Percentiles rank a stretch among this genome's conserved stretches.
Evolutionary conservation across 2,797 vertebrate genomes (phyloP).

Genomic region (Leuciscus waleckii): DNA sequence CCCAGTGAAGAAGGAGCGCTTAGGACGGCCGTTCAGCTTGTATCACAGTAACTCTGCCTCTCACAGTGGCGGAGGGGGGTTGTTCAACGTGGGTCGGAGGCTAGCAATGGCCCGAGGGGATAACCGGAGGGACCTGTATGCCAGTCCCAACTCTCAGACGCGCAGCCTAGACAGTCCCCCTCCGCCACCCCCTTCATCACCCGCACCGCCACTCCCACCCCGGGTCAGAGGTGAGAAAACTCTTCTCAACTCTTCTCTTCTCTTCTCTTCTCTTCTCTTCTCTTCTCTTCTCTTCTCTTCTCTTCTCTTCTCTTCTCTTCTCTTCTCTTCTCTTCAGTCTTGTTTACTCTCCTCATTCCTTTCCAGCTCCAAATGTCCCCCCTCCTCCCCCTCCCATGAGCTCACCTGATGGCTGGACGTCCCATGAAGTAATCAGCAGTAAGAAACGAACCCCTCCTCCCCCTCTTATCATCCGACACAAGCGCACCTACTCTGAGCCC

Average conservation of each 20-base stretch:
- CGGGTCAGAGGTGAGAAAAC: conserved; percentile 71
- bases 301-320: conserved; percentile 4
- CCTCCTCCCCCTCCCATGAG: conserved; percentile 68
- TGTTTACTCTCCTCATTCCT: conserved; percentile 38
- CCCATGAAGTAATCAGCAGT: conserved; percentile 48
- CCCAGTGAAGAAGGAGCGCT: conserved; percentile 78
- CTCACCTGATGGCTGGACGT: conserved; percentile 58
- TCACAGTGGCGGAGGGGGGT: conserved; percentile 50
- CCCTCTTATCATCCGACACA: conserved; percentile 77
- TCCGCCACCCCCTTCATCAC: conserved; percentile 73
- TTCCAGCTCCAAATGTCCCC: conserved; percentile 69
- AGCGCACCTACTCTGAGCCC: conserved; percentile 82
- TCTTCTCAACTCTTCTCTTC: conserved; percentile 57
- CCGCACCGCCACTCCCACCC: conserved; percentile 79
- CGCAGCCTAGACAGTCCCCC: conserved; percentile 66
- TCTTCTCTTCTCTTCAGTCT: background rate
- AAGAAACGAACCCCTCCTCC: conserved; percentile 74
- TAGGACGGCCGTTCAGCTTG: conserved; percentile 74
- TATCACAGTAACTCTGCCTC: conserved; percentile 63
- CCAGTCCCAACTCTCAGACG: conserved; percentile 50
- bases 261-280: conserved; percentile 58
- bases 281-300: background rate
- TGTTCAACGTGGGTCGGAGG: conserved; percentile 75
- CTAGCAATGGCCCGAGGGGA: conserved; percentile 74
- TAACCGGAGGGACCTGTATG: conserved; percentile 59